Conservation (phyloP, 1,140 invertebrate species). For the Manduca sexta region DNA sequence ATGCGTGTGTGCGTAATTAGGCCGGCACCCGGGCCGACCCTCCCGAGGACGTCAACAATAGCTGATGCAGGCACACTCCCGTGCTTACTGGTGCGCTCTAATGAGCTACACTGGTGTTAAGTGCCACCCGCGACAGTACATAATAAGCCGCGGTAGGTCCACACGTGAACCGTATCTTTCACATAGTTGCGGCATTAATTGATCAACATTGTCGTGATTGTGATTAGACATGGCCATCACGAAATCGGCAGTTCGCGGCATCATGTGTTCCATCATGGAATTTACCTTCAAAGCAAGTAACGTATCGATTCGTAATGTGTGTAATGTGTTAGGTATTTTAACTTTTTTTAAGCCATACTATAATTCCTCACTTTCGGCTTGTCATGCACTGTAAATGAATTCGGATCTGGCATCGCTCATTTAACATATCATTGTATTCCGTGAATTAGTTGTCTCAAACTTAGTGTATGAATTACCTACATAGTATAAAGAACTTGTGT, state of each 20-base stretch:
- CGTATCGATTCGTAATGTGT: slow-evolving; percentile 7
- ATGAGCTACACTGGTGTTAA: slow-evolving; percentile 49
- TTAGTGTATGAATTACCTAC: no score
- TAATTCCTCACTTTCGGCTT: no score
- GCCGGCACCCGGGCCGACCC: slow-evolving; percentile 45
- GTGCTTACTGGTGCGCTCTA: slow-evolving; percentile 59
- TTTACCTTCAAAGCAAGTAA: slow-evolving; percentile 71
- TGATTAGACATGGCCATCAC: slow-evolving; percentile 46
- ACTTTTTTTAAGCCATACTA: no score
- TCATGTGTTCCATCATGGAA: slow-evolving; percentile 67
- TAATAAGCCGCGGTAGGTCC: slow-evolving; percentile 28
- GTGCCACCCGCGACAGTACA: slow-evolving; percentile 31
- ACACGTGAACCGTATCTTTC: neutral
- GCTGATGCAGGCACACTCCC: slow-evolving; percentile 47
- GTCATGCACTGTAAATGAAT: no score
- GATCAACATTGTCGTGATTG: no score
- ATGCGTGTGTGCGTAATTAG: slow-evolving; percentile 51
- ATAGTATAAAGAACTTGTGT: no score
- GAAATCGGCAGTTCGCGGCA: slow-evolving; percentile 57
- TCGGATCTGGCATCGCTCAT: no score
- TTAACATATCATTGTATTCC: no score
- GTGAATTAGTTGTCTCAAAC: no score
- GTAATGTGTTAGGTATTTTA: no score
- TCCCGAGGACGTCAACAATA: slow-evolving; percentile 65
- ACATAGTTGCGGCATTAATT: no score